Conservation (phyloP, 2,888 invertebrate species). For the Orthonychiurus folsomi region DNA sequence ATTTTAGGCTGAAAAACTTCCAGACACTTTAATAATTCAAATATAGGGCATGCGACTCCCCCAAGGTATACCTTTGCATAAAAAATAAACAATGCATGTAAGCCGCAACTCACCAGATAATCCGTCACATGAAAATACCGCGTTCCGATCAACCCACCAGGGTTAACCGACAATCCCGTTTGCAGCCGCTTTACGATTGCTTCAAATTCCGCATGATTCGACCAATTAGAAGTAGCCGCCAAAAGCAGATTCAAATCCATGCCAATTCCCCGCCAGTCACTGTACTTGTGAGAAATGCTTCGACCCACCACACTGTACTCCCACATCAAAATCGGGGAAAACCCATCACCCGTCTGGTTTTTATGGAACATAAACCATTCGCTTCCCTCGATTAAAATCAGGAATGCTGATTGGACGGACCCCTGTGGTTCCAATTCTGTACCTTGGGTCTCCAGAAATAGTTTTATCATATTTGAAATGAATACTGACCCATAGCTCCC, state of each 20-base stretch:
- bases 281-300: conserved; percentile 15
- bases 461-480: conserved; percentile 13
- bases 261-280: conserved; percentile 14
- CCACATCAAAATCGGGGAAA: conserved; percentile 7
- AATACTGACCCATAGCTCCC: conserved; percentile 19
- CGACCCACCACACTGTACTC: conserved; percentile 15
- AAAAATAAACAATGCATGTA: too few species aligned
- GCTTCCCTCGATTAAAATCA: conserved; percentile 13
- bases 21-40: not conserved
- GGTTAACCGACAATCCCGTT: not conserved
- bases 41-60: too few species aligned
- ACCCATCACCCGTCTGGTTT: not conserved
- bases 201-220: conserved; percentile 4
- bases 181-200: conserved; percentile 10
- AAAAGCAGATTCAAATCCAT: conserved; percentile 6
- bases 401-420: conserved; percentile 7
- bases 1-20: too few species aligned
- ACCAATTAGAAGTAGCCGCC: conserved; percentile 8
- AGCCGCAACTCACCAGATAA: conserved; percentile 11
- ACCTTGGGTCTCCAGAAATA: conserved; percentile 12
- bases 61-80: too few species aligned
- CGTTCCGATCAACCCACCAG: conserved; percentile 14
- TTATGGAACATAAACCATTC: conserved; percentile 21
- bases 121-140: conserved; percentile 14
- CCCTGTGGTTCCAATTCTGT: conserved; percentile 12